Evolutionary conservation across 1,140 invertebrate genomes (phyloP), one percentile per base, ranked within the genome.

Genomic region (Drosophila sturtevanti): DNA sequence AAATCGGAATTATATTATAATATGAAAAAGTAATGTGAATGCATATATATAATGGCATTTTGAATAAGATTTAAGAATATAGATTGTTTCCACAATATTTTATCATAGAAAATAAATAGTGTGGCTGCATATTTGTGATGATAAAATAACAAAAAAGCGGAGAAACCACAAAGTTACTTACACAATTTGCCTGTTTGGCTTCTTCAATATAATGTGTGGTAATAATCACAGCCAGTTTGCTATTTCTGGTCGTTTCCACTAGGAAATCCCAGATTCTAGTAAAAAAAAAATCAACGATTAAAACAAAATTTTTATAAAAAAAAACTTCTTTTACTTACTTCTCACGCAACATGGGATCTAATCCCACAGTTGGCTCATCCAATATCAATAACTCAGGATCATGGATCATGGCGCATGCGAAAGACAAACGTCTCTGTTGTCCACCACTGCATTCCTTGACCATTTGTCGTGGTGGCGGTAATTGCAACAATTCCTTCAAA

Each of bases 141-240:
- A 44, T 0, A 0, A 0, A 16, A 31, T n/a, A 11, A 0, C 0
- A 7, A 1, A 10, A 10, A 1, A 9, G 3, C 0, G 2, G 4
- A 0, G 35, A 38, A 24, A 51, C 4, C 1, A 9, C 0, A 5
- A 10, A 4, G 44, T n/a, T 1, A 89, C 92, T 92, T 93, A 98
- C 97, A 93, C 93, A 95, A 91, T 97, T 93, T 11, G 97, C 96
- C 90, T 97, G 95, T 82, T 95, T 94, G 1, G 97, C 95, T 92
- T 99, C 98, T 89, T 98, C 97, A 48, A 98, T 98, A 82, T 99
- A 99, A 93, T 99, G 98, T 10, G 98, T 99, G 0, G 98, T 99
- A 48, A 99, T 98, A 41, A 99, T 95, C 27, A 97, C 94, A 0
- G 96, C 95, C 38, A 95, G 95, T 14, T 94, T 94, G 22, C 94